Evolutionary conservation across 1,140 invertebrate species (phyloP).

Genomic region (Samia ricini): DNA sequence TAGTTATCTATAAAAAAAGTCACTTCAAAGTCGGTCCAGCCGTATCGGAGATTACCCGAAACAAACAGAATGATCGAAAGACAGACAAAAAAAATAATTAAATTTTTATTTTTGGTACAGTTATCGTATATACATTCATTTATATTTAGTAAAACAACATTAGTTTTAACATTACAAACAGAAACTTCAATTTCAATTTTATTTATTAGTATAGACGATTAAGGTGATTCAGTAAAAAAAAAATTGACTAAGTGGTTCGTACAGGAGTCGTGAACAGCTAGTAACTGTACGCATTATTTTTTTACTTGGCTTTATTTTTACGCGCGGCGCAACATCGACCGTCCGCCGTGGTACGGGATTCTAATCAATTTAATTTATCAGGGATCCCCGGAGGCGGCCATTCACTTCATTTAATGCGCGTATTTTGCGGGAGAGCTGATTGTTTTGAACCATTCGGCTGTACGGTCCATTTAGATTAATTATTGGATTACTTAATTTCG

Average conservation of each 20-base stretch:
- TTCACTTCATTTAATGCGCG: constrained; percentile 77
- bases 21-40: no score
- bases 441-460: constrained; percentile 77
- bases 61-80: no score
- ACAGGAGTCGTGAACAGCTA: constrained; percentile 44
- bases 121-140: no score
- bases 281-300: constrained; percentile 65
- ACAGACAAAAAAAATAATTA: no score
- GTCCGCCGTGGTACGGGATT: constrained; percentile 69
- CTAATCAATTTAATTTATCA: constrained; percentile 78
- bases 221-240: background rate
- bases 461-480: constrained; percentile 78
- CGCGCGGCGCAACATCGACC: constrained; percentile 61
- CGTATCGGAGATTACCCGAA: no score
- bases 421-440: constrained; percentile 76
- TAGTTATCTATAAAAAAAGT: no score
- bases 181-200: no score
- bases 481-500: constrained; percentile 77
- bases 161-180: no score
- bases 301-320: constrained; percentile 73
- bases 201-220: no score
- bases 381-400: constrained; percentile 73
- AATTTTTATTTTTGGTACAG: no score
- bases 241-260: constrained; percentile 25
- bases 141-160: no score